These are phyloP conservation scores for Alcedo quadribrachys DNA, from an alignment of 2,797 vertebrate species.

Conservation along the genomic window DNA sequence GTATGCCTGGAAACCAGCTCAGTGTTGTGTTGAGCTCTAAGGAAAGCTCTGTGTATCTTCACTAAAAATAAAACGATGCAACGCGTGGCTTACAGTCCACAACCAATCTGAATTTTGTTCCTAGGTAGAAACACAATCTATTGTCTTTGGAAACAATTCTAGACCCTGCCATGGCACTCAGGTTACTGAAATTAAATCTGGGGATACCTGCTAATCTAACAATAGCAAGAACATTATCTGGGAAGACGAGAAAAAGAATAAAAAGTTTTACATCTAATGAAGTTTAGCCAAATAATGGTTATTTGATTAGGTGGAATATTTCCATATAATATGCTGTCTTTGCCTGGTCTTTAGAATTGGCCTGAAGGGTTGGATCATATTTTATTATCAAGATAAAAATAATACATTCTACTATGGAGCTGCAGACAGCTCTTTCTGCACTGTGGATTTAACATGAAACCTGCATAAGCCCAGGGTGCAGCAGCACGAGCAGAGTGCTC, in stretches of 20 bases:
- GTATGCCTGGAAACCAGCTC: neutral
- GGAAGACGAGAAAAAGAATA: neutral
- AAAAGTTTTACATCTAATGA: neutral
- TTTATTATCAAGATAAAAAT: neutral
- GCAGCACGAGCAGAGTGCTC: neutral
- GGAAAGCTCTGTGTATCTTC: neutral
- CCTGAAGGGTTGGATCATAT: neutral
- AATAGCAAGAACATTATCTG: slow-evolving; percentile 3
- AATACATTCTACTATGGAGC: neutral
- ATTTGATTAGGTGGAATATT: neutral
- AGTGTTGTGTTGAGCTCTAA: neutral
- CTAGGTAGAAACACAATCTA: slow-evolving; percentile 24
- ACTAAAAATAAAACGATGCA: neutral
- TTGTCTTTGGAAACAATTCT: slow-evolving; percentile 43
- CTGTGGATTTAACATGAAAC: neutral
- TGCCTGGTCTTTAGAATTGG: neutral
- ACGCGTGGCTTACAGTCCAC: neutral
- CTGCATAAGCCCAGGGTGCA: neutral
- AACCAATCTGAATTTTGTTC: slow-evolving; percentile 9
- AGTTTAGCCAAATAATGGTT: slow-evolving; percentile 1
- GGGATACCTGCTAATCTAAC: slow-evolving; percentile 4
- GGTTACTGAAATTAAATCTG: slow-evolving; percentile 56
- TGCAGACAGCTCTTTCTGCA: neutral
- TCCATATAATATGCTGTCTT: neutral
- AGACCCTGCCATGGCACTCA: neutral